Base-by-base conservation (phyloP, 2,113 vertebrate genomes). In the Sakesphorus luctuosus region DNA sequence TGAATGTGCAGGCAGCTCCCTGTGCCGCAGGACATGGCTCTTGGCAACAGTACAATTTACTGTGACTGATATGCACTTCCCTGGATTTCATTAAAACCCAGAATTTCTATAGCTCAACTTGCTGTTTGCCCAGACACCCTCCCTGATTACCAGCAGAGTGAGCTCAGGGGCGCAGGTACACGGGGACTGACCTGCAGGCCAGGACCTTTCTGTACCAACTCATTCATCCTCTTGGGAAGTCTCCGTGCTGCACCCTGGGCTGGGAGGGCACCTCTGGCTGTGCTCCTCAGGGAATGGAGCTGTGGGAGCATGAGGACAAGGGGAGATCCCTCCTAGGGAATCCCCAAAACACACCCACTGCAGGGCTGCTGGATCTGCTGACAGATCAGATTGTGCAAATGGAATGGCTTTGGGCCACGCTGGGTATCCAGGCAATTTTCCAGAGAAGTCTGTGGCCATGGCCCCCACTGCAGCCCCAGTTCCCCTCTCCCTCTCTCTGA, bases 41-140 rank as follows among this genome's bases (percentile, higher is more conserved):
- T 26, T 46, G 59, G 73, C 71, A 74, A 10, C 6, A 9, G 46
- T 5, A 7, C n/a, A 7, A 1, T 26, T n/a, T 7, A 3, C 44
- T 58, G 80, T 2, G 6, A 18, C 35, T 14, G 28, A 21, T 11
- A 8, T 0, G 1, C 18, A 3, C 56, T 56, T 44, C 18, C 23
- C 19, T 12, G 13, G n/a, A 21, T 53, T n/a, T 53, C 47, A 5
- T 3, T 52, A 21, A 53, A 43, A 31, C 26, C 2, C 3, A 1
- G 21, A 25, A 14, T n/a, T 58, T 50, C 36, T 1, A 1, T 2
- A 40, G 2, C 0, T 7, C 18, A 3, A 0, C 10, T 43, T 1
- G 4, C 63, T 26, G 17, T n/a, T 36, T 23, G 36, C 43, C 21
- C 16, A 53, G 55, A 7, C 44, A 11, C 18, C 25, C 28, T 56